These are phyloP conservation scores for Nothoprocta perdicaria DNA, from an alignment of 2,113 vertebrate genomes.

Conservation along the genomic window DNA sequence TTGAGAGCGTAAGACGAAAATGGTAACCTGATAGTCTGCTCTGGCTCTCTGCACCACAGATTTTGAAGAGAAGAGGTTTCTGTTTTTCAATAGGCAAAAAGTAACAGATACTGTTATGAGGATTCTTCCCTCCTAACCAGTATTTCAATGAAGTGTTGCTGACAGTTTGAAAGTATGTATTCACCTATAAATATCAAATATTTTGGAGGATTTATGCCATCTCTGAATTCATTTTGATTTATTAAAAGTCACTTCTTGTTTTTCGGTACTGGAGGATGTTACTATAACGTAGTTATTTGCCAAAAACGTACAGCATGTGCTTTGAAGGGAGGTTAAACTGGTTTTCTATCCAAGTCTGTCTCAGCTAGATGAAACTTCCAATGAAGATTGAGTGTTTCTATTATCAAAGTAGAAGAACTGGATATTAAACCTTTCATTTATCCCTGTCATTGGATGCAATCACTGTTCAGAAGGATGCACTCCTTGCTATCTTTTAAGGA, in stretches of 20 bases:
- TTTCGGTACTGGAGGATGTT: conserved; percentile 40
- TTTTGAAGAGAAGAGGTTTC: neutral
- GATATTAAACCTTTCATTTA: conserved; percentile 70
- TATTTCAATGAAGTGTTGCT: conserved; percentile 4
- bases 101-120: neutral
- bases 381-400: conserved; percentile 68
- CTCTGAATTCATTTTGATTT: conserved; percentile 54
- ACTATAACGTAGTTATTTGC: conserved; percentile 55
- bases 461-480: conserved; percentile 46
- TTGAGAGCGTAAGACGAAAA: neutral
- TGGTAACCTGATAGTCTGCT: neutral
- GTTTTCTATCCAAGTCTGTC: conserved; percentile 54
- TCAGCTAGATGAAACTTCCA: conserved; percentile 55
- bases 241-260: conserved; percentile 61
- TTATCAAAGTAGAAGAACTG: conserved; percentile 61
- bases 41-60: neutral
- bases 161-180: conserved; percentile 33
- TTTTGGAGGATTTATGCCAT: neutral
- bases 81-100: neutral
- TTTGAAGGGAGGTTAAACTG: conserved; percentile 44
- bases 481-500: conserved; percentile 46
- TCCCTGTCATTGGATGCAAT: conserved; percentile 62
- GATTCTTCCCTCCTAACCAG: neutral
- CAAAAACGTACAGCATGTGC: conserved; percentile 37
- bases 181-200: conserved; percentile 28